A percentile compares a stretch with the other conserved stretches of the same genome.
Conservation (phyloP, 2,888 invertebrate genomes). For the Odontocolon sp. region DNA sequence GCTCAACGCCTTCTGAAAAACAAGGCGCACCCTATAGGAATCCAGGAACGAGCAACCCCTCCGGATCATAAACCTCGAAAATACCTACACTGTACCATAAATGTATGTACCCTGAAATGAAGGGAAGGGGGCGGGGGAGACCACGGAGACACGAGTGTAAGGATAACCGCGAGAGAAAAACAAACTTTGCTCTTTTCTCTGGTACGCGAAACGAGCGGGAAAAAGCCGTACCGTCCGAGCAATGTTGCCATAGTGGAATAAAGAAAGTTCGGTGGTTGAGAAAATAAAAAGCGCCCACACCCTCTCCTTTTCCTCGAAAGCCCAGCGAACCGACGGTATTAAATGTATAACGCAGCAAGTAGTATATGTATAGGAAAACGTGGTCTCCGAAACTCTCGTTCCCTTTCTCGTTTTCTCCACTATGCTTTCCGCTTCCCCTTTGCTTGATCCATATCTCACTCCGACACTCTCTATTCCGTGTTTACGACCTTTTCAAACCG, state of each 20-base stretch:
- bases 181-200: conserved; percentile 55
- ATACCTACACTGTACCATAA: conserved; percentile 37
- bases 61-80: conserved; percentile 48
- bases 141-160: conserved; percentile 5
- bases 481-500: conserved; percentile 38
- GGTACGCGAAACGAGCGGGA: conserved; percentile 40
- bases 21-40: neutral
- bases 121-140: neutral
- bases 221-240: conserved; percentile 28
- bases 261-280: conserved; percentile 53
- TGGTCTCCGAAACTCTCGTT: neutral
- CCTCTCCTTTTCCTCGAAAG: conserved; percentile 1
- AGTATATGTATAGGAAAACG: conserved; percentile 13
- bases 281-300: conserved; percentile 50
- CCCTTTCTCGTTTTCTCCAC: conserved; percentile 28
- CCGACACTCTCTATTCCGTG: conserved; percentile 16
- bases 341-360: conserved; percentile 36
- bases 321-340: conserved; percentile 28
- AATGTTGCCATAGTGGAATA: conserved; percentile 31
- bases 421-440: neutral
- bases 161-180: conserved; percentile 41
- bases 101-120: conserved; percentile 48
- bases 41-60: too few species aligned
- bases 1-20: neutral
- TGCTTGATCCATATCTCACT: conserved; percentile 13